These are phyloP conservation scores for Stenotaenia linearis DNA, from an alignment of 2,888 invertebrate genomes.

Conservation along the genomic window DNA sequence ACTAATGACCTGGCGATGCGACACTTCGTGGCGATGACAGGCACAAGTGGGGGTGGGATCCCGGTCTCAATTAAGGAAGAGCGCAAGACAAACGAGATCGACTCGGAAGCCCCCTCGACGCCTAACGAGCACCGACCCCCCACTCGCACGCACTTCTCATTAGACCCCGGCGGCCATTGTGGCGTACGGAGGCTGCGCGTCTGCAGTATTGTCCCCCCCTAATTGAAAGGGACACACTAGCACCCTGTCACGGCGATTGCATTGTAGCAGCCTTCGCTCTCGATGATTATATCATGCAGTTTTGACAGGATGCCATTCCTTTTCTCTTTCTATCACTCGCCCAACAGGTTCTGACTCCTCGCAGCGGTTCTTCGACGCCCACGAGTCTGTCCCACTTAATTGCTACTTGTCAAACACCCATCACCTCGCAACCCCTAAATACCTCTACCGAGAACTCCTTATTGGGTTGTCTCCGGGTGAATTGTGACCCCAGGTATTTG, in stretches of 20 bases:
- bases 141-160: conserved; percentile 19
- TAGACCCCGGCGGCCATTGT: conserved; percentile 15
- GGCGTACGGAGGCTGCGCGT: neutral
- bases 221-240: conserved; percentile 19
- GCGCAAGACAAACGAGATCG: conserved; percentile 19
- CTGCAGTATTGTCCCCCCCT: neutral
- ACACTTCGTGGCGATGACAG: conserved; percentile 10
- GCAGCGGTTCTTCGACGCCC: neutral
- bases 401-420: neutral
- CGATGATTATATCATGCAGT: conserved; percentile 32
- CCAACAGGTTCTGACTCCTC: neutral
- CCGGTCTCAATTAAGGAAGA: conserved; percentile 2
- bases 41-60: neutral
- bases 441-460: neutral
- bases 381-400: conserved; percentile 19
- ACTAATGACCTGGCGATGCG: conserved; percentile 10
- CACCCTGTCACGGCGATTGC: conserved; percentile 12
- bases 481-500: too few relatives aligned
- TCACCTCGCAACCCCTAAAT: neutral
- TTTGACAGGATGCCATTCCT: conserved; percentile 28
- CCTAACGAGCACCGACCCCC: conserved; percentile 19
- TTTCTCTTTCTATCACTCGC: neutral
- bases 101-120: neutral
- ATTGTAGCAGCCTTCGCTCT: neutral
- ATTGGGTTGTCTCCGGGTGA: too few relatives aligned